These are phyloP conservation scores for Eurosta solidaginis DNA, from an alignment of 1,140 invertebrate genomes.

Conservation along the genomic window DNA sequence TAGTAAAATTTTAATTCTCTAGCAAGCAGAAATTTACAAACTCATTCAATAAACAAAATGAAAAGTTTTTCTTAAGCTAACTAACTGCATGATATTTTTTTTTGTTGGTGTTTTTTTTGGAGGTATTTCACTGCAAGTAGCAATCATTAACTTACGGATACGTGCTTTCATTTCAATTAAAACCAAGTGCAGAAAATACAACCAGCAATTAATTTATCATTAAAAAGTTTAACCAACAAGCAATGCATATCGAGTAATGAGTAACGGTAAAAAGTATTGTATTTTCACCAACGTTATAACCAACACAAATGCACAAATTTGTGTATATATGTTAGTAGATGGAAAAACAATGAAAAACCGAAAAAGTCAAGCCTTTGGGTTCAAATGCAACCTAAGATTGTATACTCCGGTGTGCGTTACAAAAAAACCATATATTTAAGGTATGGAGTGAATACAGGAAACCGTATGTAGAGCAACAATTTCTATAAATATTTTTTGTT, in stretches of 20 bases:
- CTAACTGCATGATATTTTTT: background rate
- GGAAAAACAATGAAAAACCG: background rate
- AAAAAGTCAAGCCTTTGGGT: too few species aligned
- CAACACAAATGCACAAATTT: background rate
- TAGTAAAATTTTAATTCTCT: background rate
- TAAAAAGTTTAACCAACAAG: background rate
- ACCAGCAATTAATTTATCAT: conserved; percentile 4
- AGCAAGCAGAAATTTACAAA: background rate
- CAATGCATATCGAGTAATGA: conserved; percentile 1
- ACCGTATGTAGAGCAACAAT: too few species aligned
- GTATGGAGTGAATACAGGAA: too few species aligned
- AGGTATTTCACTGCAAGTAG: background rate
- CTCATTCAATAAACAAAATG: background rate
- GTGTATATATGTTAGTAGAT: background rate
- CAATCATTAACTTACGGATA: background rate
- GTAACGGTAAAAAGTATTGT: background rate
- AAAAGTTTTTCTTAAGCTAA: too few species aligned
- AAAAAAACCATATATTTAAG: too few species aligned
- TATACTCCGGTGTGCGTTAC: too few species aligned
- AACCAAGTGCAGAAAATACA: background rate
- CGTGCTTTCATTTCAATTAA: background rate
- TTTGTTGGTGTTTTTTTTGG: too few species aligned
- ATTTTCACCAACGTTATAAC: background rate
- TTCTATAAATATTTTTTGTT: too few species aligned
- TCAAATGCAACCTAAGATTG: too few species aligned